phyloP scores from a whole-genome alignment of 1,140 invertebrate species.

The Medauroidea extradentata region DNA sequence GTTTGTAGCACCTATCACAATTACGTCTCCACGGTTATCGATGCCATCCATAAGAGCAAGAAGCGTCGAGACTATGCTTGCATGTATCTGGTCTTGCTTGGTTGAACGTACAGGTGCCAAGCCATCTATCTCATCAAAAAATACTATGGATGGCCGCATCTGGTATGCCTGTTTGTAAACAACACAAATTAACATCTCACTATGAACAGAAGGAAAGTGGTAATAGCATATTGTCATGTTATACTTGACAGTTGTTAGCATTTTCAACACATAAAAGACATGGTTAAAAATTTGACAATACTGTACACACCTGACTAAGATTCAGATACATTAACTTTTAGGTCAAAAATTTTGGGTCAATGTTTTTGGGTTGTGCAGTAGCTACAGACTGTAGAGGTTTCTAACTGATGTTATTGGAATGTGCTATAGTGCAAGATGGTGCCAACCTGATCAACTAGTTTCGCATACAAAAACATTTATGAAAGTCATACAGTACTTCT shows the following conservation, averaged over 20 bases:
- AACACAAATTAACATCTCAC: neutral
- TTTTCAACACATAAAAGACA: slow-evolving; percentile 26
- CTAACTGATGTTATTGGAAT: too few species aligned
- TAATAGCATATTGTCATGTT: slow-evolving; percentile 1
- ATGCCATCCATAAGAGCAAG: slow-evolving; percentile 69
- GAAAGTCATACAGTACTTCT: too few species aligned
- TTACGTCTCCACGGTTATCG: slow-evolving; percentile 56
- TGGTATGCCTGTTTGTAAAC: slow-evolving; percentile 52
- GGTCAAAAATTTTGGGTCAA: too few species aligned
- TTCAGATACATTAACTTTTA: too few species aligned
- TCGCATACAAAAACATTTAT: too few species aligned
- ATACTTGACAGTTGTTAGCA: neutral
- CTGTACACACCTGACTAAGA: too few species aligned
- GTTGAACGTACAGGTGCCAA: slow-evolving; percentile 60
- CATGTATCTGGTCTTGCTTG: slow-evolving; percentile 61
- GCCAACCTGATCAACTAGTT: too few species aligned
- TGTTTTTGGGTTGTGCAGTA: too few species aligned
- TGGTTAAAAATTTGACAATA: too few species aligned
- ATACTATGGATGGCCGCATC: slow-evolving; percentile 67
- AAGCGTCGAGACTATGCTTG: slow-evolving; percentile 55
- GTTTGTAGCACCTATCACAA: slow-evolving; percentile 74
- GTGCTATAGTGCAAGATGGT: too few species aligned
- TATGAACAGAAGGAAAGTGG: slow-evolving; percentile 22
- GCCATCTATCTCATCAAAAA: slow-evolving; percentile 73
- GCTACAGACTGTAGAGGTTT: too few species aligned